These are phyloP conservation scores for Eremobia ochroleuca DNA, from an alignment of 2,888 invertebrate genomes.

Conservation along the genomic window DNA sequence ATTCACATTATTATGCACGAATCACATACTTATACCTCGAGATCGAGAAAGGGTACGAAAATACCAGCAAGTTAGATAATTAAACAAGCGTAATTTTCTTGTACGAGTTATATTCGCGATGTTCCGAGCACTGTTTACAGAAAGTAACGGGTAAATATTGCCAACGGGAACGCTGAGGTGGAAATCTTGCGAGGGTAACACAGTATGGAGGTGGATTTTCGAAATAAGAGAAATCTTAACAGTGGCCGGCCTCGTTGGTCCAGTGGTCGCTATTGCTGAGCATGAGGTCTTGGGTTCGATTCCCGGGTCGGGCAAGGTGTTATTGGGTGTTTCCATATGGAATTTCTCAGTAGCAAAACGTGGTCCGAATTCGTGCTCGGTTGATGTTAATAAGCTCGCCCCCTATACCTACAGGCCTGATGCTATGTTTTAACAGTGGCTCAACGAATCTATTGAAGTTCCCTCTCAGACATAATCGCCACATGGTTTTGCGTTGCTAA, in stretches of 20 bases:
- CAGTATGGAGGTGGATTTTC: slow-evolving; percentile 68
- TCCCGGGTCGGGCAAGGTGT: neutral
- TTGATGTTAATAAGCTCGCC: neutral
- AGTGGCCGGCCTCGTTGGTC: neutral
- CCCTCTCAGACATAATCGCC: too few relatives aligned
- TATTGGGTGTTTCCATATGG: neutral
- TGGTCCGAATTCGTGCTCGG: neutral
- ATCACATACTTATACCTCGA: slow-evolving; percentile 52
- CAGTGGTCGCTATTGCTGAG: neutral
- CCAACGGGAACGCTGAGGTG: slow-evolving; percentile 84
- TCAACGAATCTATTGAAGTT: neutral
- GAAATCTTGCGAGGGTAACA: slow-evolving; percentile 76
- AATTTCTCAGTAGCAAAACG: neutral
- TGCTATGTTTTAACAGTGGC: neutral
- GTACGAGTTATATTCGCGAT: slow-evolving; percentile 86
- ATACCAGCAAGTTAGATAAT: slow-evolving; percentile 83
- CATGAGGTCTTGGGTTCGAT: neutral
- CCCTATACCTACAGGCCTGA: neutral
- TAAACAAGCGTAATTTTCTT: slow-evolving; percentile 90
- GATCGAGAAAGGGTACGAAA: slow-evolving; percentile 66
- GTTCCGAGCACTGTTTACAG: slow-evolving; percentile 85
- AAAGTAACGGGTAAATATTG: slow-evolving; percentile 90
- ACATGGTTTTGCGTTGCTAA: neutral
- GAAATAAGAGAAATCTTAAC: neutral
- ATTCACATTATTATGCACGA: slow-evolving; percentile 59